Base-by-base conservation (phyloP, 1,140 invertebrate genomes). In the Ooceraea biroi region DNA sequence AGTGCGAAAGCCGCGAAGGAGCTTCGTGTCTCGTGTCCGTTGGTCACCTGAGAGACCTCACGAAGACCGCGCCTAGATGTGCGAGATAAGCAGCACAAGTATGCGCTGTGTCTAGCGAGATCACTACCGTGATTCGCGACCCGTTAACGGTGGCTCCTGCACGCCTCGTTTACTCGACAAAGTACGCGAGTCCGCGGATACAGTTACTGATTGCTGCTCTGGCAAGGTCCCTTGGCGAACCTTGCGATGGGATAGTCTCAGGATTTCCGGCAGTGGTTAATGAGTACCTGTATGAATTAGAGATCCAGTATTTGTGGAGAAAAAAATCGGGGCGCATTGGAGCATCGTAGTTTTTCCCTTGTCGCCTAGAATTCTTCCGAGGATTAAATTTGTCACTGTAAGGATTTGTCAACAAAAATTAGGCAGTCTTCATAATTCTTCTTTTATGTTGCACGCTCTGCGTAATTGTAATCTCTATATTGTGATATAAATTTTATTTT, bases 121-220 rank as follows among this genome's bases (percentile, higher is more conserved):
- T 77, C 74, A 55, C 74, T 44, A 44, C 57, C 41, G 72, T 46
- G 72, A 74, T 78, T 55, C 76, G 63, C 30, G 48, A 69, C 22
- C 65, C 63, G 63, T 80, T 80, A 80, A 80, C 55, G 50, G 36
- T 8, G 36, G 22, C 19, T 50, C 17, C 50, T 55, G 76, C 50
- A 69, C 65, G 76, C 76, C 65, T 80, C 74, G 74, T 80, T 80
- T 80, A 22, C 63, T 80, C 69, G 44, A 46, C 30, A 80, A 46
- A 69, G 36, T 57, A 80, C 63, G 22, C 25, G 36, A 69, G 17
- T 68, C 50, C 46, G 36, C 36, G 63, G 27, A 17, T 77, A 65
- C 74, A 78, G 50, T 69, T 69, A 65, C 30, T 77, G 48, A 77
- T 77, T 46, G 14, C 74, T 5, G 46, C 17, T 27, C 12, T 17